Conservation (phyloP, 37 sponge, comb jelly and placozoan genomes). For the Agelas oroides region DNA sequence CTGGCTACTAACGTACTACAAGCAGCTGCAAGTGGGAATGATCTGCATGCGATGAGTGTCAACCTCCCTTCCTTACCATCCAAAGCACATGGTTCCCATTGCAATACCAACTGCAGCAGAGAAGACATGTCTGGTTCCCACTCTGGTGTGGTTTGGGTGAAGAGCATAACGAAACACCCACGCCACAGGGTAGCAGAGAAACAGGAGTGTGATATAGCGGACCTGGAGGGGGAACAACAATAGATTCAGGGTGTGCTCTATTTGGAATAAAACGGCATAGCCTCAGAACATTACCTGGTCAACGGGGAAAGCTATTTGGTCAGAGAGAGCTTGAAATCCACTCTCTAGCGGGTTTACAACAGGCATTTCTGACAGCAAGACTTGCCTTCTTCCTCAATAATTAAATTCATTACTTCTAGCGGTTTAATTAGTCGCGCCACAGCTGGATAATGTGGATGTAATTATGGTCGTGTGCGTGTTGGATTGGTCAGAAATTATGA, state of each 20-base stretch:
- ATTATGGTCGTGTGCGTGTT: no score
- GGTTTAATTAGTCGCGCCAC: no score
- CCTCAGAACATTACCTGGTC: conserved; percentile 56
- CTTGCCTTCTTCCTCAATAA: no score
- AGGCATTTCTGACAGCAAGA: no score
- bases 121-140: conserved; percentile 35
- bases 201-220: conserved; percentile 57
- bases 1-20: no score
- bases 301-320: not conserved
- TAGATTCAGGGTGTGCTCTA: no score
- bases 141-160: conserved; percentile 36
- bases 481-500: no score
- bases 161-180: conserved; percentile 45
- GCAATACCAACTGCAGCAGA: conserved; percentile 40
- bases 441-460: no score
- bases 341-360: conserved; percentile 2
- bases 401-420: no score
- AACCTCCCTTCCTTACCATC: conserved; percentile 10
- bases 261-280: no score
- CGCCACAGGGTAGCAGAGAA: conserved; percentile 46
- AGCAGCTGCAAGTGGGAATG: no score
- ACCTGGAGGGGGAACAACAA: conserved; percentile 28
- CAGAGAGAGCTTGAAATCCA: conserved; percentile 11
- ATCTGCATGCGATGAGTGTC: no score
- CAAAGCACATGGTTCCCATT: conserved; percentile 68